A percentile compares a stretch with the other conserved stretches of the same genome.
Conservation (phyloP, 2,113 vertebrate genomes). For the Fulmarus glacialis region DNA sequence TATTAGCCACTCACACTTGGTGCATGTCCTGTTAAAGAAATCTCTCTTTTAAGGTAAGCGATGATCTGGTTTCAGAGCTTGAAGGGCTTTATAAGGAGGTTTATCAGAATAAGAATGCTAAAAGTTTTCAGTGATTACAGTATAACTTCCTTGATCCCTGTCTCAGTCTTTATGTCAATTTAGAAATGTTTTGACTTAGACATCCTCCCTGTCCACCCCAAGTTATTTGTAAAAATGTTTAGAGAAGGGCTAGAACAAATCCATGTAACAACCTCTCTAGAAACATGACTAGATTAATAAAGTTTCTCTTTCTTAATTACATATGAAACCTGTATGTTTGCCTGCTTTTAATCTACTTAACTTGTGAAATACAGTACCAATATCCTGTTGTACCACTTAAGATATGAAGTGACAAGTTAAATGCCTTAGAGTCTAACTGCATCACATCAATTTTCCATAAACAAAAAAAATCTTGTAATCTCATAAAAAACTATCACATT, state of each 20-base stretch:
- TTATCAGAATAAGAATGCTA: neutral
- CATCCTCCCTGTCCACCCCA: accelerated
- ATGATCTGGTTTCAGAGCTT: neutral
- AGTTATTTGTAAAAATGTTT: neutral
- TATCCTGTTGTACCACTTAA: neutral
- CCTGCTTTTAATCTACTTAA: neutral
- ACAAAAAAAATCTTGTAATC: neutral
- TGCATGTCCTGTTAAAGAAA: neutral
- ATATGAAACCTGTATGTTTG: neutral
- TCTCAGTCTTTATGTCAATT: neutral
- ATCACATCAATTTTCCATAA: neutral
- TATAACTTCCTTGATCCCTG: neutral
- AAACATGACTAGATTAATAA: neutral
- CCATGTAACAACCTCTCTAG: neutral
- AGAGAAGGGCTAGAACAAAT: neutral
- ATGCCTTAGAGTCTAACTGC: neutral
- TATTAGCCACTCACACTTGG: neutral
- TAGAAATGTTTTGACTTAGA: neutral
- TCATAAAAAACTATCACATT: neutral
- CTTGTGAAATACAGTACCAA: neutral
- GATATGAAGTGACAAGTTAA: neutral
- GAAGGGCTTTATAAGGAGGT: neutral
- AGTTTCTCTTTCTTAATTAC: neutral
- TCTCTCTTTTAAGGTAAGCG: neutral
- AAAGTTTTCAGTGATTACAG: neutral